These are phyloP conservation scores for Marasmarcha lunaedactyla DNA, from an alignment of 2,888 invertebrate species.

Conservation along the genomic window DNA sequence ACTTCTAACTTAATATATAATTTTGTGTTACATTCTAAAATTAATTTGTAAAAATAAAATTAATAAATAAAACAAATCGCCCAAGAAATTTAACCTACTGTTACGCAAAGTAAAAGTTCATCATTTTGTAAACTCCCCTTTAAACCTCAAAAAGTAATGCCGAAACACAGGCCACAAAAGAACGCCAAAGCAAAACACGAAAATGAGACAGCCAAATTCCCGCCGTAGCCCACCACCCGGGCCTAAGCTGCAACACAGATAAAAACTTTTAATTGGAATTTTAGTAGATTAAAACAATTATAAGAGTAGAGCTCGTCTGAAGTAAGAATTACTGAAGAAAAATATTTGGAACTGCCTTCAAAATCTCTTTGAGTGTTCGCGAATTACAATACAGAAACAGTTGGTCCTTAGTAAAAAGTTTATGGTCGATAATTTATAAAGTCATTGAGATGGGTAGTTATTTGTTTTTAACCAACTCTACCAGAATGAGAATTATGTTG, in stretches of 20 bases:
- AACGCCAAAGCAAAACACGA: not conserved
- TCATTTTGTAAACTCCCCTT: not conserved
- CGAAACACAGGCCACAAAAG: not conserved
- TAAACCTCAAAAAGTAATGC: not conserved
- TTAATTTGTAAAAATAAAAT: too few relatives aligned
- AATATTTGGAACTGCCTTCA: constrained; percentile 17
- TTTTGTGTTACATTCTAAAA: too few relatives aligned
- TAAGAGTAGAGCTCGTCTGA: constrained; percentile 35
- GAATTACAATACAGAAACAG: constrained; percentile 3
- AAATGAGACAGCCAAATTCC: constrained; percentile 1
- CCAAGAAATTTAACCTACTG: too few relatives aligned
- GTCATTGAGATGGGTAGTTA: too few relatives aligned
- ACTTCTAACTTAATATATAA: too few relatives aligned
- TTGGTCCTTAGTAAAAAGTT: constrained; percentile 8
- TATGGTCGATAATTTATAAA: too few relatives aligned
- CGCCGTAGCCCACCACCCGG: constrained; percentile 27
- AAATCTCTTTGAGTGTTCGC: not conserved
- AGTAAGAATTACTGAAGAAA: constrained; percentile 27
- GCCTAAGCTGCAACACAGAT: constrained; percentile 43
- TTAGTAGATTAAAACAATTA: constrained; percentile 57
- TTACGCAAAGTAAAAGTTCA: too few relatives aligned
- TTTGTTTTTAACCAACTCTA: too few relatives aligned
- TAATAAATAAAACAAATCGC: too few relatives aligned
- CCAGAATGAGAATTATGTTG: too few relatives aligned
- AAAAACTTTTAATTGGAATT: constrained; percentile 57